Conservation (phyloP, 2,797 vertebrate species). For the Tamandua tetradactyla region DNA sequence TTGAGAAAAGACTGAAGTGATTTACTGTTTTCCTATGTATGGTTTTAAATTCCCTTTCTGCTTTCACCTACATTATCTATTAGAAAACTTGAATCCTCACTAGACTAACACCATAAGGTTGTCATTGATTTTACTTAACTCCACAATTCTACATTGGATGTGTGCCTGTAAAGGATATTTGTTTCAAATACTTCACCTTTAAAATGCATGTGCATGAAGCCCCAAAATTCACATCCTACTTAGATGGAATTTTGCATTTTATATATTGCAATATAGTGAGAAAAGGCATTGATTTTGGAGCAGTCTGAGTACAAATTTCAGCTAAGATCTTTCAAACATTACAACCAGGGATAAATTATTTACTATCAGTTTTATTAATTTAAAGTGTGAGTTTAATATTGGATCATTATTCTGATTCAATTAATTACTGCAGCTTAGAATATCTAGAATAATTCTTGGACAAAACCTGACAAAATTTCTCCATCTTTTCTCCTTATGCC, state of each 20-base stretch:
- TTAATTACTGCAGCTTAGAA: too few species aligned
- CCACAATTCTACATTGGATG: not conserved
- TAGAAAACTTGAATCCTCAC: not conserved
- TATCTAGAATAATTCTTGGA: not conserved
- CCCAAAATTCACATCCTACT: not conserved
- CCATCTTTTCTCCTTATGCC: not conserved
- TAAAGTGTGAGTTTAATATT: not conserved
- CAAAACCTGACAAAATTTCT: not conserved
- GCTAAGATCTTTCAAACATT: too few species aligned
- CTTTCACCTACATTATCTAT: fast-evolving
- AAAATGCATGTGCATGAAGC: too few species aligned
- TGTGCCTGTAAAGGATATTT: fast-evolving
- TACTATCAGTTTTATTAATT: not conserved
- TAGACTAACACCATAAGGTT: not conserved
- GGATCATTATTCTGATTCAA: not conserved
- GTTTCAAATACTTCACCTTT: not conserved
- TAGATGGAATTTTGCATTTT: not conserved
- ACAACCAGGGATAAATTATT: not conserved
- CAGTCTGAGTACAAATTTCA: too few species aligned
- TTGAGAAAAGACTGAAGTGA: not conserved
- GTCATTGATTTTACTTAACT: not conserved
- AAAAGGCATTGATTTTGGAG: not conserved
- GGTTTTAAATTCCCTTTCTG: not conserved
- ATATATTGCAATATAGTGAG: too few species aligned
- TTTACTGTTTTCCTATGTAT: not conserved